phyloP scores from a whole-genome alignment of 1,140 invertebrate species.

The Hydropsyche tenuis region DNA sequence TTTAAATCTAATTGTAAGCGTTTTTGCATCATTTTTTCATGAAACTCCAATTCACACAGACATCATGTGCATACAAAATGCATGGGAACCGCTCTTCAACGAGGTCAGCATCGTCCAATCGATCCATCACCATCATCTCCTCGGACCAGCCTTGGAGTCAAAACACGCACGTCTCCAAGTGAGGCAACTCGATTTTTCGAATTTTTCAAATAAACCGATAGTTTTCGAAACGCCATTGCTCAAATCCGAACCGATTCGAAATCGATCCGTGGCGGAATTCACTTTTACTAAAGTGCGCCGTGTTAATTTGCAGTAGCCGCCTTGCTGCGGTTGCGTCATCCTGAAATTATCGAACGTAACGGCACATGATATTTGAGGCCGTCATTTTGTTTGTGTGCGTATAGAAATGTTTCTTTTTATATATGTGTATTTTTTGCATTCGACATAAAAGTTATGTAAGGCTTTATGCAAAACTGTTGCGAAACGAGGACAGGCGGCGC shows the following conservation, averaged over 20 bases:
- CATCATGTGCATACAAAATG: no score
- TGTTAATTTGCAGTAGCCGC: conserved; percentile 35
- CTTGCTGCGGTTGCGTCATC: conserved; percentile 38
- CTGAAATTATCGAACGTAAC: conserved; percentile 42
- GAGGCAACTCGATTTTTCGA: neutral
- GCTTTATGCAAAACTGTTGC: conserved; percentile 47
- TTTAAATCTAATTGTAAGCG: no score
- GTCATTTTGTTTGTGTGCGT: conserved; percentile 29
- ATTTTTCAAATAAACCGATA: neutral
- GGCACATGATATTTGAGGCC: conserved; percentile 45
- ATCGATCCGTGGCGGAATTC: conserved; percentile 22
- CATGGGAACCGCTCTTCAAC: no score
- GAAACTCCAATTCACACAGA: no score
- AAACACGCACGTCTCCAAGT: neutral
- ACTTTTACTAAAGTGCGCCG: conserved; percentile 18
- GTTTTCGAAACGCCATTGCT: conserved; percentile 9
- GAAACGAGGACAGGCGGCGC: conserved; percentile 37
- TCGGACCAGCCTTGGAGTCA: neutral
- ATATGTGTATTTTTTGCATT: conserved; percentile 2
- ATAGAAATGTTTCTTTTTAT: neutral
- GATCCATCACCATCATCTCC: neutral
- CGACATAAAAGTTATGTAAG: conserved; percentile 46
- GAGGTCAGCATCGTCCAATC: no score
- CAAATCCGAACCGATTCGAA: neutral
- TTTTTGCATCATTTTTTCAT: no score